Conservation (phyloP, 2,797 vertebrate genomes). For the Melanotaenia boesemani region DNA sequence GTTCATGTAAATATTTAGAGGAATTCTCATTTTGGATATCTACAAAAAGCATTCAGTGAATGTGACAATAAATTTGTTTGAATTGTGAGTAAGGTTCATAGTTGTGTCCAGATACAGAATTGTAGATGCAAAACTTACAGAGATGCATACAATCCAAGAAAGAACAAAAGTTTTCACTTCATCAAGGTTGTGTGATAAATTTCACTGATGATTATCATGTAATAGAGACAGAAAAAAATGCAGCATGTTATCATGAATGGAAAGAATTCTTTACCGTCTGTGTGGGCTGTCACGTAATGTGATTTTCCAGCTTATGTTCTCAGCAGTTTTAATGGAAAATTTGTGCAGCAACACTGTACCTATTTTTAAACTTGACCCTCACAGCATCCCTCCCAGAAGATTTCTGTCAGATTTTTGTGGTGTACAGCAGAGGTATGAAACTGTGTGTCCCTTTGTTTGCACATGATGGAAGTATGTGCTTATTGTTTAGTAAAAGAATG, state of each 20-base stretch:
- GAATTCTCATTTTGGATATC: constrained; percentile 1
- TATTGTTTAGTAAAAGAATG: not conserved
- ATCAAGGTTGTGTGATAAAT: not conserved
- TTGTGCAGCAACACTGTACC: not conserved
- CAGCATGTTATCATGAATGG: not conserved
- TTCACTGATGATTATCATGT: not conserved
- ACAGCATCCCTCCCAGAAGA: constrained; percentile 20
- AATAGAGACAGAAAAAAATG: not conserved
- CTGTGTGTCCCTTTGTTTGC: constrained; percentile 9
- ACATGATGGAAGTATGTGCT: not conserved
- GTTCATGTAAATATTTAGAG: not conserved
- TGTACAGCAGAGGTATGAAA: constrained; percentile 14
- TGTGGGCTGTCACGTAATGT: constrained; percentile 3
- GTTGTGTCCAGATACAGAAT: not conserved
- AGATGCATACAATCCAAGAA: not conserved
- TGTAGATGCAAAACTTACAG: not conserved
- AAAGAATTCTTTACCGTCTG: not conserved
- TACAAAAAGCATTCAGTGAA: not conserved
- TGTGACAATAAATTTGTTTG: not conserved
- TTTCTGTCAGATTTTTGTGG: constrained; percentile 47
- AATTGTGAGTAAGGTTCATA: not conserved
- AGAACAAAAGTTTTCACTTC: not conserved
- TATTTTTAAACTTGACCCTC: constrained; percentile 38
- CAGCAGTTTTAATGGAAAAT: constrained; percentile 5
- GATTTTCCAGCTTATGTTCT: constrained; percentile 22